These are phyloP conservation scores for Glaucomys volans DNA, from an alignment of 2,113 vertebrate genomes.

Conservation along the genomic window DNA sequence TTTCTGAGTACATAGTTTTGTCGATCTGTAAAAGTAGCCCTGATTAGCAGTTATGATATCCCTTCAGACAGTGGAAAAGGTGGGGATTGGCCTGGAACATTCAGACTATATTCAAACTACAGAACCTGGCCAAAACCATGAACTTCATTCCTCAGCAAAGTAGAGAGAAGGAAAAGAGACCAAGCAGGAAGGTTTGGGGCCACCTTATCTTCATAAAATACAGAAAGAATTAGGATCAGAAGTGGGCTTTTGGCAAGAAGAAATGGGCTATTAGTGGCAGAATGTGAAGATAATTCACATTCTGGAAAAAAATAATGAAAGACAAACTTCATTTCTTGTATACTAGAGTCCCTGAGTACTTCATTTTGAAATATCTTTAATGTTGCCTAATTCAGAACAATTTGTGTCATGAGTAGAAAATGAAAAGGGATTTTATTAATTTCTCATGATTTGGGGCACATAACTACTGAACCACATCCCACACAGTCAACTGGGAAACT, in stretches of 20 bases:
- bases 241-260: background rate
- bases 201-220: background rate
- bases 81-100: background rate
- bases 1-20: background rate
- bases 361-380: background rate
- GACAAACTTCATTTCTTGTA: background rate
- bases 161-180: background rate
- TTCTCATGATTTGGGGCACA: no score
- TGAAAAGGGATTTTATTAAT: background rate
- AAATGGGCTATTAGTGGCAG: background rate
- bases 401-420: background rate
- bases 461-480: no score
- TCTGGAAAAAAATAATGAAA: conserved; percentile 16
- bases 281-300: background rate
- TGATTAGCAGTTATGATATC: background rate
- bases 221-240: conserved; percentile 10
- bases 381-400: background rate
- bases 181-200: background rate
- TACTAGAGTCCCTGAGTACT: conserved; percentile 9
- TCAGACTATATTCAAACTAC: background rate
- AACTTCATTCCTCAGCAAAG: conserved; percentile 18
- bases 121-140: background rate
- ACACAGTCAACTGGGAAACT: background rate
- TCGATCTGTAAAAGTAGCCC: background rate
- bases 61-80: background rate